These are phyloP conservation scores for Orchesella flavescens DNA, from an alignment of 2,888 invertebrate genomes.

Conservation along the genomic window DNA sequence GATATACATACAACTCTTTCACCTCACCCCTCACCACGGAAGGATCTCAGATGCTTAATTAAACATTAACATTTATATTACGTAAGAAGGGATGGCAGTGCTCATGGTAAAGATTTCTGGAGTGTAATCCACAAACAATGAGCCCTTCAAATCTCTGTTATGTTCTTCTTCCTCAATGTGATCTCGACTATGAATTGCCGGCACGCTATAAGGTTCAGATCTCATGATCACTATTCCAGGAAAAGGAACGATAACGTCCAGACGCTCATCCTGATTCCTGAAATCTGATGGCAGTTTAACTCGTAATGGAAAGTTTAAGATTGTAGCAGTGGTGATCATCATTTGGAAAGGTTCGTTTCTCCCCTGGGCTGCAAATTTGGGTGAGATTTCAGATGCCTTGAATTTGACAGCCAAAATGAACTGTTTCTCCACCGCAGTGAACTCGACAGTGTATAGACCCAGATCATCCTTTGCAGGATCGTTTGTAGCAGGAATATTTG, in stretches of 20 bases:
- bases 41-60: no score
- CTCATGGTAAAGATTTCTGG: constrained; percentile 52
- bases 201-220: not conserved
- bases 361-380: not conserved
- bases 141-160: not conserved
- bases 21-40: no score
- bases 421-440: constrained; percentile 65
- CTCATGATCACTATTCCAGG: constrained; percentile 50
- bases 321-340: constrained; percentile 35
- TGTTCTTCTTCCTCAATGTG: constrained; percentile 12
- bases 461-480: not conserved
- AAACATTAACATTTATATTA: not conserved
- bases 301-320: constrained; percentile 28
- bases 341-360: constrained; percentile 12
- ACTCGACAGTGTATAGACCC: constrained; percentile 52
- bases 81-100: constrained; percentile 65
- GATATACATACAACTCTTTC: no score
- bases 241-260: constrained; percentile 25
- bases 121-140: not conserved
- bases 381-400: constrained; percentile 27
- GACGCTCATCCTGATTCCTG: constrained; percentile 16
- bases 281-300: not conserved
- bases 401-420: constrained; percentile 61
- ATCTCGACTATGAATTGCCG: not conserved
- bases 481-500: not conserved